Conservation (phyloP, 1,140 invertebrate genomes). For the Penaeus vannamei region DNA sequence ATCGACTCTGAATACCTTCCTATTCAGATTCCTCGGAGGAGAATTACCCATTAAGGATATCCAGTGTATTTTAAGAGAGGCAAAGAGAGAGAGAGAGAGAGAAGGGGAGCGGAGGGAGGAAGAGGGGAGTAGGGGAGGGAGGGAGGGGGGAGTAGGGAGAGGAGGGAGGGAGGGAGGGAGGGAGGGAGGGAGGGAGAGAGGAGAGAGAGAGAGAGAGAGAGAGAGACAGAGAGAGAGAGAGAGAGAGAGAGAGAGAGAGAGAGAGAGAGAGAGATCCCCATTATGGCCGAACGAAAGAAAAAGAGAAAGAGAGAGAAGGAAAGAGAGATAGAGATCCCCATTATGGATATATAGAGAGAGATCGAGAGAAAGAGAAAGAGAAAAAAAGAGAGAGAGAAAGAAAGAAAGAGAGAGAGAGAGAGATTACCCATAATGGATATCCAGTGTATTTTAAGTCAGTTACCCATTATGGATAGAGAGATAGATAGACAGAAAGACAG, state of each 20-base stretch:
- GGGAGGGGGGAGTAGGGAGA: not conserved
- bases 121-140: not conserved
- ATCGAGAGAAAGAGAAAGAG: conserved; percentile 5
- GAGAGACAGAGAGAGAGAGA: conserved; percentile 30
- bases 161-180: conserved; percentile 28
- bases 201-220: conserved; percentile 35
- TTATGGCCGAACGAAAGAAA: not conserved
- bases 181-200: conserved; percentile 23
- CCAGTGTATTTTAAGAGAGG: too few relatives aligned
- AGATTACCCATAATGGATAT: not conserved
- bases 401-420: conserved; percentile 27
- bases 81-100: too few relatives aligned
- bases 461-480: too few relatives aligned
- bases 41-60: too few relatives aligned
- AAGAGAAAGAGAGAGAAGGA: not conserved
- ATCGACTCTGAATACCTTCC: too few relatives aligned
- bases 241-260: conserved; percentile 41
- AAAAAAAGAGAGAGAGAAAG: conserved; percentile 34
- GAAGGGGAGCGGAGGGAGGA: not conserved
- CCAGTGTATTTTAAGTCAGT: too few relatives aligned
- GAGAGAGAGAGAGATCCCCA: conserved; percentile 21
- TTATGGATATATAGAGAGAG: not conserved
- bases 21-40: too few relatives aligned
- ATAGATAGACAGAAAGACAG: conserved; percentile 31
- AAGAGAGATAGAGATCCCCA: not conserved